These are phyloP conservation scores for Dasyornis broadbenti DNA, from an alignment of 2,113 vertebrate species.

Conservation along the genomic window DNA sequence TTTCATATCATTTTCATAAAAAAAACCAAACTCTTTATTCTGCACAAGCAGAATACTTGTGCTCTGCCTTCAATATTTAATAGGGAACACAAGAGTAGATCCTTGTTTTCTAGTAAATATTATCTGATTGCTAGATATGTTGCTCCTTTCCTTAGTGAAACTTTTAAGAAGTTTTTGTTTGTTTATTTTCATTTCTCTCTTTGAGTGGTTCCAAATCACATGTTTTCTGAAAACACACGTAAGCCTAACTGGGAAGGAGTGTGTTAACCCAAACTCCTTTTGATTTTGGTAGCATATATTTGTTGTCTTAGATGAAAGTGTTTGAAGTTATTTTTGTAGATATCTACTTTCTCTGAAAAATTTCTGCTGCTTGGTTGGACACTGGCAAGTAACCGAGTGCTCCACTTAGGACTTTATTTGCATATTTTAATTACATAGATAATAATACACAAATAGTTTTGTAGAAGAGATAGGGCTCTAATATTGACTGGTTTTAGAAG, in stretches of 20 bases:
- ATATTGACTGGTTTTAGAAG: background rate
- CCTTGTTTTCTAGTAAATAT: background rate
- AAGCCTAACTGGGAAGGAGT: background rate
- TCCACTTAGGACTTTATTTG: background rate
- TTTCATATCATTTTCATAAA: background rate
- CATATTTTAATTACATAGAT: background rate
- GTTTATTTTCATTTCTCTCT: background rate
- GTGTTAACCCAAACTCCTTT: background rate
- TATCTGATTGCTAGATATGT: background rate
- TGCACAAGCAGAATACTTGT: background rate
- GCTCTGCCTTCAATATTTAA: background rate
- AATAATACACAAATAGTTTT: background rate
- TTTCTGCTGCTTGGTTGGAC: background rate
- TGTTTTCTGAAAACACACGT: background rate
- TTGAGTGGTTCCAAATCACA: background rate
- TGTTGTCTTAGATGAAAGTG: background rate
- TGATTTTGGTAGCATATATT: background rate
- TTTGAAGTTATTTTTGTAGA: background rate
- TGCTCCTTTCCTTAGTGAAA: background rate
- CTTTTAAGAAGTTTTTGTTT: background rate
- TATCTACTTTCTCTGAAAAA: background rate
- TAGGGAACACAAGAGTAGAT: background rate
- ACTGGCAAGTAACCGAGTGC: background rate
- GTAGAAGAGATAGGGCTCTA: background rate
- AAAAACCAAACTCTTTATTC: background rate